Evolutionary conservation across 2,113 vertebrate genomes (phyloP).

Genomic region (Setophaga kirtlandii): DNA sequence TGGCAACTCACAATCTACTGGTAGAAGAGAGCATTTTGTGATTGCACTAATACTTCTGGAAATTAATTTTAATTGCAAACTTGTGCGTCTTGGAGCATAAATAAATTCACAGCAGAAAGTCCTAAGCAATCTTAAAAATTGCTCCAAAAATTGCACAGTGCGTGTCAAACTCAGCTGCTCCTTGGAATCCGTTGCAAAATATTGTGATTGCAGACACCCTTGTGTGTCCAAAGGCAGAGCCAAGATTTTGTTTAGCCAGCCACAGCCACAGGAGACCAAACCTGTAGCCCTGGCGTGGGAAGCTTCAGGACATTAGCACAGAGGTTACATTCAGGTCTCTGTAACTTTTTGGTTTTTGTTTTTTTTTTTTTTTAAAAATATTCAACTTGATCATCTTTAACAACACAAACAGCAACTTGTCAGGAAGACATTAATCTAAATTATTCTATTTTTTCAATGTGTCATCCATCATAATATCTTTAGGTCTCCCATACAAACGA

Average conservation of each 20-base stretch:
- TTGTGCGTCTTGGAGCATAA: neutral
- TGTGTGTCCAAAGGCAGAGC: neutral
- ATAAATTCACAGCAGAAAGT: conserved; percentile 3
- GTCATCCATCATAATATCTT: neutral
- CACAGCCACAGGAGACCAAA: neutral
- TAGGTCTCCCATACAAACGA: neutral
- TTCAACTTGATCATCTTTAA: neutral
- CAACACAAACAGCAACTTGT: neutral
- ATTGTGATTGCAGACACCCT: neutral
- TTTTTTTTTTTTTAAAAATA: neutral
- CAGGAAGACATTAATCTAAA: neutral
- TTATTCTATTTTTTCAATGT: neutral
- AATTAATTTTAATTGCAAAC: neutral
- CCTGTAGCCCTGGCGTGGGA: rapidly evolving
- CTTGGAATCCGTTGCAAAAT: neutral
- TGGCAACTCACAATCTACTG: neutral
- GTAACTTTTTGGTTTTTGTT: neutral
- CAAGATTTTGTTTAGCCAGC: neutral
- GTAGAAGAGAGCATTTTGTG: neutral
- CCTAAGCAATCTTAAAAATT: neutral
- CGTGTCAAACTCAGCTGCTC: neutral
- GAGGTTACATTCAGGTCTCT: neutral
- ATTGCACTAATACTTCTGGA: neutral
- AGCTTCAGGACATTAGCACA: neutral
- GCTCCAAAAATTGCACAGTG: neutral